A percentile compares a stretch with the other conserved stretches of the same genome.
These are phyloP conservation scores for Neogobius melanostomus DNA, from an alignment of 2,113 vertebrate species.

Conservation along the genomic window DNA sequence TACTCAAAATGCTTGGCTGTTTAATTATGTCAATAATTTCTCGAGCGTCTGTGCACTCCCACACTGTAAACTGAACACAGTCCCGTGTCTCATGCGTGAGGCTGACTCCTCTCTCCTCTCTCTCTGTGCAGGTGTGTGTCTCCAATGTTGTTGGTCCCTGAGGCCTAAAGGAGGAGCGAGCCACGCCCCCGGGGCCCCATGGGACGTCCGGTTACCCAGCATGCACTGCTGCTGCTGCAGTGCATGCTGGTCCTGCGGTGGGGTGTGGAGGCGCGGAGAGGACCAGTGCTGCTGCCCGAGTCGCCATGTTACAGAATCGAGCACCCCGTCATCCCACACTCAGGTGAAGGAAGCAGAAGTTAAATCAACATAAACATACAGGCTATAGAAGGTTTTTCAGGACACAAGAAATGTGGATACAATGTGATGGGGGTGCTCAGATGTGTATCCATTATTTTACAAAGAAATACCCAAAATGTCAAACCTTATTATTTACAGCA, in stretches of 20 bases:
- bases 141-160: slow-evolving; percentile 78
- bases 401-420: background rate
- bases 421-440: too few relatives aligned
- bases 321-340: slow-evolving; percentile 86
- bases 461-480: too few relatives aligned
- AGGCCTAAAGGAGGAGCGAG: slow-evolving; percentile 78
- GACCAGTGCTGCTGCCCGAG: slow-evolving; percentile 67
- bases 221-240: slow-evolving; percentile 83
- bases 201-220: slow-evolving; percentile 72
- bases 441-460: too few relatives aligned
- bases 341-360: slow-evolving; percentile 75
- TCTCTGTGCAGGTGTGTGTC: slow-evolving; percentile 75
- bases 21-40: background rate
- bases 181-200: slow-evolving; percentile 68
- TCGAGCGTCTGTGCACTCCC: background rate
- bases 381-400: background rate
- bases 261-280: slow-evolving; percentile 67
- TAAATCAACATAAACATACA: background rate
- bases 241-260: slow-evolving; percentile 78
- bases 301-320: slow-evolving; percentile 82
- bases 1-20: too few relatives aligned
- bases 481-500: too few relatives aligned
- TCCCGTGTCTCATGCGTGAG: background rate
- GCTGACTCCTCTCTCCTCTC: slow-evolving; percentile 12
- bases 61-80: background rate